These are phyloP conservation scores for Muscina levida DNA, from an alignment of 2,888 invertebrate genomes.

Conservation along the genomic window DNA sequence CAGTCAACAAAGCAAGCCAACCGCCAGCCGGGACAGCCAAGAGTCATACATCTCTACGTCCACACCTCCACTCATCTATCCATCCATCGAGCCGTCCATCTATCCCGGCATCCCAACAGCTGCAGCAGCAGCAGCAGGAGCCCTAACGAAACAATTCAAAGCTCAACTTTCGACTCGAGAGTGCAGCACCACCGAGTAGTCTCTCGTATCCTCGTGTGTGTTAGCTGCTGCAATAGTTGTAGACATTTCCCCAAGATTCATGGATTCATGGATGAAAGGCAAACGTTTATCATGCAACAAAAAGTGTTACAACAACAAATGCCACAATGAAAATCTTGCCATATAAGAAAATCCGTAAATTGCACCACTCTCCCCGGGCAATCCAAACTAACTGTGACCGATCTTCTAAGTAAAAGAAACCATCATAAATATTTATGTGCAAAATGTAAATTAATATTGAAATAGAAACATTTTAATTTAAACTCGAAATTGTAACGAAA, in stretches of 20 bases:
- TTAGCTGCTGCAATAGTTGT: constrained; percentile 1
- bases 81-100: constrained; percentile 39
- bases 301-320: too few relatives aligned
- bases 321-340: too few relatives aligned
- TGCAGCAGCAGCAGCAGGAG: constrained; percentile 45
- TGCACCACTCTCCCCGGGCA: too few relatives aligned
- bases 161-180: not conserved
- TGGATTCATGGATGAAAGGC: not conserved
- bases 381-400: too few relatives aligned
- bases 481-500: constrained; percentile 50
- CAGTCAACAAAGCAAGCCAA: constrained; percentile 27
- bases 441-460: too few relatives aligned
- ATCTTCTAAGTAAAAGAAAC: too few relatives aligned
- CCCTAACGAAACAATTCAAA: constrained; percentile 5
- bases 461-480: too few relatives aligned
- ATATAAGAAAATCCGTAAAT: too few relatives aligned
- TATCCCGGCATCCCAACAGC: not conserved
- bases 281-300: not conserved
- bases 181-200: not conserved
- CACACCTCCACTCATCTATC: too few relatives aligned
- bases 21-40: not conserved
- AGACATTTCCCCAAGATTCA: constrained; percentile 14
- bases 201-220: not conserved
- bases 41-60: constrained; percentile 27
- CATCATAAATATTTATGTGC: too few relatives aligned